Percentiles rank a stretch among this genome's conserved stretches.
phyloP scores from a whole-genome alignment of 1,140 invertebrate genomes.

The Brachionus koreanus region DNA sequence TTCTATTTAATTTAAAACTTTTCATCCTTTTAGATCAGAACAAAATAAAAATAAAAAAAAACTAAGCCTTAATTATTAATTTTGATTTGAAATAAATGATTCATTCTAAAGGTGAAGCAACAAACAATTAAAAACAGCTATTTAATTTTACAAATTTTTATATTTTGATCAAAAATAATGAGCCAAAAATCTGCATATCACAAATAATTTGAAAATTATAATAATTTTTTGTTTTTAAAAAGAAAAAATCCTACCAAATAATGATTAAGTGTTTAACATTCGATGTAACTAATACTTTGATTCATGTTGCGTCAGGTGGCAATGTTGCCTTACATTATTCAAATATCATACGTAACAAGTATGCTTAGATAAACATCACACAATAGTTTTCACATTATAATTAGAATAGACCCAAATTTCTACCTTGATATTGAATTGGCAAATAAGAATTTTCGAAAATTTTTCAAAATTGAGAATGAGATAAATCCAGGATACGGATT shows the following conservation, averaged over 20 bases:
- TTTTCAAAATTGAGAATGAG: not conserved
- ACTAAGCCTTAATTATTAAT: not conserved
- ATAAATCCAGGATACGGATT: not conserved
- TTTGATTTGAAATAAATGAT: not conserved
- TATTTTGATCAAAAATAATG: not conserved
- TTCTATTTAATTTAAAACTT: too few relatives aligned
- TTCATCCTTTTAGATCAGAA: not conserved
- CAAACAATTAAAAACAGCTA: not conserved
- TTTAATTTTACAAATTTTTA: not conserved
- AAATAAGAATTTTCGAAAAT: slow-evolving; percentile 25
- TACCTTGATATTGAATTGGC: slow-evolving; percentile 7
- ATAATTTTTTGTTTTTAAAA: not conserved
- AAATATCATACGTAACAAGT: not conserved
- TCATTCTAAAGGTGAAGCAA: not conserved
- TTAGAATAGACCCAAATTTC: not conserved
- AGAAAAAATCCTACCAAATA: not conserved
- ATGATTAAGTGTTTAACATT: slow-evolving; percentile 37
- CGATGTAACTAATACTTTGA: slow-evolving; percentile 33
- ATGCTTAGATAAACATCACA: not conserved
- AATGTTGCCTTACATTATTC: slow-evolving; percentile 35
- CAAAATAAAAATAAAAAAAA: not conserved
- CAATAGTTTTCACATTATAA: not conserved
- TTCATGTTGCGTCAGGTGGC: not conserved
- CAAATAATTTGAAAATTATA: not conserved
- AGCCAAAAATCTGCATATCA: not conserved